phyloP scores from a whole-genome alignment of 2,888 invertebrate species.

The Lasioglossum zephyrum region DNA sequence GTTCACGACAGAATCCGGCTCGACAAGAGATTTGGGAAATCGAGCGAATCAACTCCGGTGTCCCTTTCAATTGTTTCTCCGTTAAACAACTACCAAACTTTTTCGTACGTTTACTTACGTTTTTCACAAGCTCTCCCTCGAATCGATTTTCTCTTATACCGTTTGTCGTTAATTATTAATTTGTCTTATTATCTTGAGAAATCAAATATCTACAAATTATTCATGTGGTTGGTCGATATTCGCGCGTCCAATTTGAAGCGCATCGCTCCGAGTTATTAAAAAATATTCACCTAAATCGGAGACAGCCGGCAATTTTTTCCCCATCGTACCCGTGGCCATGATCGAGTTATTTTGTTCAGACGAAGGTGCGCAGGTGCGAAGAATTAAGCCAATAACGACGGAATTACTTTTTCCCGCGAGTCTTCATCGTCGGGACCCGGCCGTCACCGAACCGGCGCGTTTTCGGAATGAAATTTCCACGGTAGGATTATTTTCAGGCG shows the following conservation, averaged over 20 bases:
- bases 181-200: too few species aligned
- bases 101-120: neutral
- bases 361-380: neutral
- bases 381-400: conserved; percentile 23
- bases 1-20: neutral
- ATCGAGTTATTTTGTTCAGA: neutral
- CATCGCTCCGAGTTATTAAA: neutral
- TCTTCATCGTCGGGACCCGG: neutral
- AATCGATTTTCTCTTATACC: neutral
- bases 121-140: neutral
- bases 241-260: neutral
- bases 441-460: neutral
- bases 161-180: neutral
- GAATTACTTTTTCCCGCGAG: conserved; percentile 31
- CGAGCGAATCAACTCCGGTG: neutral
- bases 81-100: conserved; percentile 1
- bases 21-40: neutral
- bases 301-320: neutral
- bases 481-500: conserved; percentile 28
- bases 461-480: conserved; percentile 10
- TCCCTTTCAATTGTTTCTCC: conserved; percentile 4
- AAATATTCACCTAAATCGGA: neutral
- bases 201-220: neutral
- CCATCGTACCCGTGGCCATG: neutral
- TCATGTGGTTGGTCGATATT: neutral